Base-by-base conservation (phyloP, 2,113 vertebrate species). In the Nothobranchius furzeri region DNA sequence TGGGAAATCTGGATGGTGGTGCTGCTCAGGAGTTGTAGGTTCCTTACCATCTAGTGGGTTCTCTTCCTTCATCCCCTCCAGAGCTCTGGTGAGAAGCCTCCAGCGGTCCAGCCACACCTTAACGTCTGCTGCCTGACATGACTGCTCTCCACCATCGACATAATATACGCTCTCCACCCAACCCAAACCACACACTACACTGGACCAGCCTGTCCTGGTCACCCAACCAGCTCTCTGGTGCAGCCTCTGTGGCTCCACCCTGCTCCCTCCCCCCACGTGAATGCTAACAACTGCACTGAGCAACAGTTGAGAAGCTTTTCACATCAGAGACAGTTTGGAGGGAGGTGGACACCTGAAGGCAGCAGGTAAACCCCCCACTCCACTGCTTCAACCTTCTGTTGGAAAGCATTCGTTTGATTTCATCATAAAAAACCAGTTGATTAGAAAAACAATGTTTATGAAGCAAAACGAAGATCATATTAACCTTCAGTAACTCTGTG, bases 301-400 rank as follows among this genome's bases (percentile, higher is more conserved):
- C 86, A 86, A 92, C 86, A 87, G 86, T 90, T 91, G 90, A 93
- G 88, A 74, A 85, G 92, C 89, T 91, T 94, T 93, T 91, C 87
- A 86, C 82, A 92, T 91, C 93, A 91, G 49, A 73, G 67, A 85
- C 65, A 69, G n/a, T 69, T 47, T 24, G 37, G 37, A 40, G 37
- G 37, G 37, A 9, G 9, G 6, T 7, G 37, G 37, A 8, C 37
- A 40, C 37, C 37, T 40, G 9, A 40, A 40, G 37, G 37, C 37
- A 8, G 37, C 6, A 40, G 37, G 37, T 30, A 30, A 30, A 30
- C 30, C 30, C 30, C 30, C 30, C 30, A 30, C 30, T 4, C 30
- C 4, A 30, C 30, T 3, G 30, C 30, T 30, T 30, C 30, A 30
- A 30, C 30, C 30, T 30, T 30, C 30, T 20, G 20, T 20, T 20